phyloP scores from a whole-genome alignment of 2,888 invertebrate genomes.

The Calephelis perditalis region DNA sequence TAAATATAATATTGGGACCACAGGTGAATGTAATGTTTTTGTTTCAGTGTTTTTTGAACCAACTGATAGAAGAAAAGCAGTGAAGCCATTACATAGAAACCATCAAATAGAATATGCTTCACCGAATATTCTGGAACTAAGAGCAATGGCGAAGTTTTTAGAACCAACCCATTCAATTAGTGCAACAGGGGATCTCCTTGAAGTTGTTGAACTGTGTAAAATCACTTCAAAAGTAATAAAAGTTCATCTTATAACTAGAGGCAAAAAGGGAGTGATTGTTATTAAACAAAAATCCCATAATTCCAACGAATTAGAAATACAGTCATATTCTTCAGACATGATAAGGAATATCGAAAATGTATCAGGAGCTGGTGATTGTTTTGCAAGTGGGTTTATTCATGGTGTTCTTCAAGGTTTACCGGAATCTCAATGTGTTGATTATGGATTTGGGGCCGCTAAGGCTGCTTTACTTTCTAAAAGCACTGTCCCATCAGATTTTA shows the following conservation, averaged over 20 bases:
- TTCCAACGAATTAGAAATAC: slow-evolving; percentile 32
- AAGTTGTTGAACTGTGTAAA: slow-evolving; percentile 47
- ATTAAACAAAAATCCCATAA: slow-evolving; percentile 42
- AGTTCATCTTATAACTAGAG: slow-evolving; percentile 80
- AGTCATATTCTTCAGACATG: slow-evolving; percentile 56
- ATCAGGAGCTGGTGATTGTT: slow-evolving; percentile 91
- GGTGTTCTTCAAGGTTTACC: slow-evolving; percentile 75
- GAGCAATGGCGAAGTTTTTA: slow-evolving; percentile 79
- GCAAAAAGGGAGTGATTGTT: slow-evolving; percentile 77
- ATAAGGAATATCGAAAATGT: slow-evolving; percentile 80
- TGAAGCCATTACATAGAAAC: slow-evolving; percentile 80
- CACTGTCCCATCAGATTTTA: slow-evolving; percentile 74
- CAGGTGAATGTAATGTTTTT: slow-evolving; percentile 29
- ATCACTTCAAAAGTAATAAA: slow-evolving; percentile 69
- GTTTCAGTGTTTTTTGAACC: slow-evolving; percentile 94
- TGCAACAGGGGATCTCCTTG: slow-evolving; percentile 34
- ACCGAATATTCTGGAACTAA: slow-evolving; percentile 89
- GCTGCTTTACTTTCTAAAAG: slow-evolving; percentile 75
- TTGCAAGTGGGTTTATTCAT: slow-evolving; percentile 83
- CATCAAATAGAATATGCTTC: slow-evolving; percentile 81
- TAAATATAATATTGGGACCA: no score
- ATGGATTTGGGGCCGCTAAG: slow-evolving; percentile 81
- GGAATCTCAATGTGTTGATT: slow-evolving; percentile 78
- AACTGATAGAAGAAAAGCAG: slow-evolving; percentile 87
- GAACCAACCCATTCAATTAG: slow-evolving; percentile 39